Evolutionary conservation across 2,888 invertebrate species (phyloP).

Genomic region (Sussaba pulchella): DNA sequence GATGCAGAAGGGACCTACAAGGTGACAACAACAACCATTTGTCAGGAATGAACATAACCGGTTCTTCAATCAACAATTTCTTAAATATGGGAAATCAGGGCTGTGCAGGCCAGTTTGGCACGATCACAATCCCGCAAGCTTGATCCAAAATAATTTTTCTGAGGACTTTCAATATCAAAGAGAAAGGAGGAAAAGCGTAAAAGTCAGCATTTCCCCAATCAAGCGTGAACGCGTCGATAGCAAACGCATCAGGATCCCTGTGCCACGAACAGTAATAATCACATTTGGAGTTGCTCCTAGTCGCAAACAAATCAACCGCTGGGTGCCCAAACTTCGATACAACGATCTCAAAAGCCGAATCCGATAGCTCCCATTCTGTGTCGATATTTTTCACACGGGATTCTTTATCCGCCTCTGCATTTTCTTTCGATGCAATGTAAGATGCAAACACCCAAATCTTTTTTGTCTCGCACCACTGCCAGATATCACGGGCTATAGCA

Average conservation of each 20-base stretch:
- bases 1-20: constrained; percentile 47
- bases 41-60: not conserved
- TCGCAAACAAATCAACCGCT: constrained; percentile 66
- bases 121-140: constrained; percentile 35
- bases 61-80: not conserved
- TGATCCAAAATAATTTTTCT: constrained; percentile 36
- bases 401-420: too few species aligned
- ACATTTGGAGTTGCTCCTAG: constrained; percentile 65
- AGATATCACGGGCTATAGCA: too few species aligned
- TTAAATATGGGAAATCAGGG: constrained; percentile 34
- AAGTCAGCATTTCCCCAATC: not conserved
- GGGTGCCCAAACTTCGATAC: constrained; percentile 44
- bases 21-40: constrained; percentile 28
- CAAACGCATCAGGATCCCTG: constrained; percentile 51
- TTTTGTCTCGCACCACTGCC: too few species aligned
- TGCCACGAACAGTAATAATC: constrained; percentile 61
- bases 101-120: constrained; percentile 49
- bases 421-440: too few species aligned
- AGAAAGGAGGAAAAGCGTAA: constrained; percentile 26
- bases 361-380: constrained; percentile 19
- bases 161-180: constrained; percentile 16
- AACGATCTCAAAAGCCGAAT: constrained; percentile 44
- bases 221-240: not conserved
- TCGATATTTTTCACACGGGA: too few species aligned
- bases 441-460: too few species aligned